Evolutionary conservation across 1,140 invertebrate genomes (phyloP).

Genomic region (Megalonaias nervosa): DNA sequence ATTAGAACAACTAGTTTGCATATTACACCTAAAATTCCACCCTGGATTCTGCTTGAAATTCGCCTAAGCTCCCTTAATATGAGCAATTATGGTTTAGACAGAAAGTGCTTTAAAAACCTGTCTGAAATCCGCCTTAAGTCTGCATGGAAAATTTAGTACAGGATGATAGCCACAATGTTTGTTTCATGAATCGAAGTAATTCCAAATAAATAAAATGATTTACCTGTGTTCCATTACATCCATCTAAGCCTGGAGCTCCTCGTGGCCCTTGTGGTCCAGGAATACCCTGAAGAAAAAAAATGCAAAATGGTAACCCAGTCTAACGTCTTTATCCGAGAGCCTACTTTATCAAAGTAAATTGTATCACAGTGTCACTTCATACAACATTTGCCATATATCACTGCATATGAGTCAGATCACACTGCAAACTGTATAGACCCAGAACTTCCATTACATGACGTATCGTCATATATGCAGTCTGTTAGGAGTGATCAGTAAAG

Average conservation of each 20-base stretch:
- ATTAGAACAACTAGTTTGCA: too few species aligned
- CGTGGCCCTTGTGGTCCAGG: conserved; percentile 77
- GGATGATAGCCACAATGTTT: too few species aligned
- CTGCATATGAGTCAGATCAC: not conserved
- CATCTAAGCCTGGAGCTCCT: conserved; percentile 87
- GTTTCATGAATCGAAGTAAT: too few species aligned
- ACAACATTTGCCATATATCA: not conserved
- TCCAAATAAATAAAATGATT: not conserved
- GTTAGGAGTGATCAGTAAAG: not conserved
- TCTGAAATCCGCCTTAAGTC: too few species aligned
- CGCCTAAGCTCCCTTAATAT: too few species aligned
- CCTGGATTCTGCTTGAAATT: too few species aligned
- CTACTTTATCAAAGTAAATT: not conserved
- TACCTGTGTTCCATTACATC: conserved; percentile 90
- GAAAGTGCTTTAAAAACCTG: too few species aligned
- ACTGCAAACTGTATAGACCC: not conserved
- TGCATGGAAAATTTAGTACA: too few species aligned
- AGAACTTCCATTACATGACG: not conserved
- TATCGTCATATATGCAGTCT: not conserved
- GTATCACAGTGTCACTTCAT: not conserved
- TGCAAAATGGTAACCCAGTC: not conserved
- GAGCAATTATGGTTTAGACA: too few species aligned
- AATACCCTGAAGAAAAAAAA: conserved; percentile 59
- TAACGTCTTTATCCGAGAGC: not conserved
- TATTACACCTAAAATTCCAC: too few species aligned